Evolutionary conservation across 2,113 vertebrate genomes (phyloP).

Genomic region (Vulpes vulpes): DNA sequence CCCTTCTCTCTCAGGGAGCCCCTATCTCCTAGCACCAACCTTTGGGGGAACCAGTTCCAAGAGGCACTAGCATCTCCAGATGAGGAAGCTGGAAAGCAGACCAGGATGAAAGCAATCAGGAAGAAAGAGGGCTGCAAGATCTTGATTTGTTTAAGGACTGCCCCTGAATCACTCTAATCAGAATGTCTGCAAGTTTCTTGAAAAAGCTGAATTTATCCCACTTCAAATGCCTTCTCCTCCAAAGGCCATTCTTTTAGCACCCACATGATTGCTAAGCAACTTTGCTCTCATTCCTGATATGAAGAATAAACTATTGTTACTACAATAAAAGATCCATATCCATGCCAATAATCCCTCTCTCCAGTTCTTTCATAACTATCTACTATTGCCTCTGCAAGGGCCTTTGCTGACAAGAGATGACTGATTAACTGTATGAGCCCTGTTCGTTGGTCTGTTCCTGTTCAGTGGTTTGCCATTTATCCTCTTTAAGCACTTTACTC

Average conservation of each 20-base stretch:
- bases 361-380: not conserved
- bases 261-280: conserved; percentile 78
- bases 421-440: not conserved
- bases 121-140: not conserved
- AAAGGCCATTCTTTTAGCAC: conserved; percentile 61
- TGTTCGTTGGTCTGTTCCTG: not conserved
- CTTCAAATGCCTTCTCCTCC: conserved; percentile 62
- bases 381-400: not conserved
- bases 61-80: not conserved
- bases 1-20: not conserved
- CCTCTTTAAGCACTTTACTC: conserved; percentile 36
- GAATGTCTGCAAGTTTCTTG: conserved; percentile 19
- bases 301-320: conserved; percentile 77
- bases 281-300: conserved; percentile 51
- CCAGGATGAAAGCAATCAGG: conserved; percentile 8
- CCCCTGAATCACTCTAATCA: conserved; percentile 34
- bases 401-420: not conserved
- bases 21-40: not conserved
- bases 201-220: conserved; percentile 62
- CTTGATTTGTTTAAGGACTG: conserved; percentile 21
- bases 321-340: conserved; percentile 63
- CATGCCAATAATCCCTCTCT: not conserved
- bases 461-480: not conserved
- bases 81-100: conserved; percentile 53
- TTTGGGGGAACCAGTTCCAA: not conserved